Evolutionary conservation across 1,140 invertebrate genomes (phyloP).

Genomic region (Armadillidium nasatum): DNA sequence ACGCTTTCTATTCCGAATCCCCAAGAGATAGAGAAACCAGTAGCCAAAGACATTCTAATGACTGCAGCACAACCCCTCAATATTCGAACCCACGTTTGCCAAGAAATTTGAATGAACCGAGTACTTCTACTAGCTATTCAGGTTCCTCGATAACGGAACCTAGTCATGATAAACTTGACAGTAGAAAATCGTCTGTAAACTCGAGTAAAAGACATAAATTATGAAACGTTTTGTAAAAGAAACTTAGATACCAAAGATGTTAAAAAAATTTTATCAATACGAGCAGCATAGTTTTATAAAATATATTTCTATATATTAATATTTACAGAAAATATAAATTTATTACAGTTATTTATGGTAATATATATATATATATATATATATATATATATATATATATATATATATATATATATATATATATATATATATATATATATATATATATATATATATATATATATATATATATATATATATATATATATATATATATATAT

Average conservation of each 20-base stretch:
- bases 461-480: background rate
- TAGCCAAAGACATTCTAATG: background rate
- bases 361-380: background rate
- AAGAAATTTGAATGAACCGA: background rate
- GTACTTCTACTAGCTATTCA: background rate
- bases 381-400: constrained; percentile 6
- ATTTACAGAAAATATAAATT: background rate
- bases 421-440: constrained; percentile 3
- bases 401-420: constrained; percentile 6
- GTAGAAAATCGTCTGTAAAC: background rate
- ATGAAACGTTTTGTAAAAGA: background rate
- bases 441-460: constrained; percentile 1
- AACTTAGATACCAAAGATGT: background rate
- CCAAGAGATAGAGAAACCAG: background rate
- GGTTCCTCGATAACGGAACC: background rate
- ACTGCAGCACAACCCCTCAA: background rate
- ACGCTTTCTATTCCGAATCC: background rate
- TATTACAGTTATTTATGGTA: background rate
- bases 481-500: constrained; percentile 20
- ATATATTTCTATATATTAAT: background rate
- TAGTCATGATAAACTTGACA: background rate
- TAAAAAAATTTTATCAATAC: background rate
- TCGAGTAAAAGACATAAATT: background rate
- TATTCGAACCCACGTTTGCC: background rate
- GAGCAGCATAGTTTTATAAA: background rate